These are phyloP conservation scores for Bombus pyrosoma DNA, from an alignment of 1,140 invertebrate species.

Conservation along the genomic window DNA sequence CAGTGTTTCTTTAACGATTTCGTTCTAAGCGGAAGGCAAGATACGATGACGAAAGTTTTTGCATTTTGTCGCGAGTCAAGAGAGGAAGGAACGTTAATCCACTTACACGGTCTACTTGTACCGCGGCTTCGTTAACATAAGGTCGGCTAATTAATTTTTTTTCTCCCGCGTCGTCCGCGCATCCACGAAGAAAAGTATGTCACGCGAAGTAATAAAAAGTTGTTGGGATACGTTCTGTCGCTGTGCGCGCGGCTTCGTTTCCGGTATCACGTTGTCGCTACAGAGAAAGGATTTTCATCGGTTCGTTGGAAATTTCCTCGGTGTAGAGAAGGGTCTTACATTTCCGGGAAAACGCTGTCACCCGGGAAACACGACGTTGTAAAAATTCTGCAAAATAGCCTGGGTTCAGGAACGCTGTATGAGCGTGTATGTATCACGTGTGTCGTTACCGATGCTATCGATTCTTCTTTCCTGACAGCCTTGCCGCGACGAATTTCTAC, in stretches of 20 bases:
- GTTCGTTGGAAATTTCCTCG: neutral
- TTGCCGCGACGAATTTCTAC: neutral
- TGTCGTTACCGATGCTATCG: neutral
- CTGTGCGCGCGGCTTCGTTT: neutral
- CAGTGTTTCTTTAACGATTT: constrained; percentile 52
- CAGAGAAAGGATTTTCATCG: constrained; percentile 10
- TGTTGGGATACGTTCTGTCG: constrained; percentile 1
- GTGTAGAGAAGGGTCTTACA: neutral
- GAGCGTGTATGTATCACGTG: neutral
- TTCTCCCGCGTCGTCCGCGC: neutral
- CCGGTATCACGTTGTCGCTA: neutral
- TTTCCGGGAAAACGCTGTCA: neutral
- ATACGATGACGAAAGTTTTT: constrained; percentile 20
- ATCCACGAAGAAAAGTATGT: constrained; percentile 34
- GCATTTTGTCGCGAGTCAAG: neutral
- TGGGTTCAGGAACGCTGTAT: neutral
- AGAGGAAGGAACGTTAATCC: constrained; percentile 25
- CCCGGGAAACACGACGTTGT: too few relatives aligned
- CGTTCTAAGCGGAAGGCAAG: constrained; percentile 23
- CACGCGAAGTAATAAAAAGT: constrained; percentile 27
- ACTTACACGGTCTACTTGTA: constrained; percentile 14
- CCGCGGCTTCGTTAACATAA: constrained; percentile 33
- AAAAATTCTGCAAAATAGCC: neutral
- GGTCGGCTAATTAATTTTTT: constrained; percentile 47
- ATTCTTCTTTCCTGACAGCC: neutral